Base-by-base conservation (phyloP, 2,888 invertebrate species). In the Zeuzera pyrina region DNA sequence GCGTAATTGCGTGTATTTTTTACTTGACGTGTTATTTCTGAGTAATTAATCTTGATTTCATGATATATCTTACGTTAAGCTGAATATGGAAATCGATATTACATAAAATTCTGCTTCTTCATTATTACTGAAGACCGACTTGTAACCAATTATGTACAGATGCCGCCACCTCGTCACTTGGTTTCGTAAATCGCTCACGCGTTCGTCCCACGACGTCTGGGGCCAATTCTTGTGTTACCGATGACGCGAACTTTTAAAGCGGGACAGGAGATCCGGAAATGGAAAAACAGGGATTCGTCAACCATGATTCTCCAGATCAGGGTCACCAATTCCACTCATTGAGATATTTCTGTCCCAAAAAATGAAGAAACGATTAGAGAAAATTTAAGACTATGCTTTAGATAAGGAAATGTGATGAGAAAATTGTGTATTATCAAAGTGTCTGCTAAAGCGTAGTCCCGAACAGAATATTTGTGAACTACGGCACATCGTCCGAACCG, bases 141-240 rank as follows among this genome's bases (percentile, higher is more conserved):
- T 48, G 56, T 54, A 52, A 66, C 67, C 70, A 66, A 72, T 70
- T 61, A 61, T 48, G 49, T 54, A 61, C 63, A 68, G 65, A 54
- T 63, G 63, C 48, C 49, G 52, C 52, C 45, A 48, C 39, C 45
- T 49, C 55, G 66, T 58, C 57, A 58, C 57, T 62, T 42, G 53
- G 49, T 46, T 43, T 37, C 29, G 29, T 30, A 39, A 41, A 42
- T 45, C 43, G 38, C 38, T 39, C 41, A 43, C 47, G 45, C 42
- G 40, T 46, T 44, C 44, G 42, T 41, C 43, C 41, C 45, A 42
- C 40, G 38, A 35, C 38, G 34, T 30, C 29, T 19, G 34, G 31
- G 21, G 12, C 12, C 25, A 13, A 10, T 12, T 37, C 35, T 35
- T 40, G 40, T 25, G 15, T 25, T 25, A 31, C 33, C 23, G 31